Base-by-base conservation (phyloP, 2,888 invertebrate species). In the Drosophila pseudotalamancana region DNA sequence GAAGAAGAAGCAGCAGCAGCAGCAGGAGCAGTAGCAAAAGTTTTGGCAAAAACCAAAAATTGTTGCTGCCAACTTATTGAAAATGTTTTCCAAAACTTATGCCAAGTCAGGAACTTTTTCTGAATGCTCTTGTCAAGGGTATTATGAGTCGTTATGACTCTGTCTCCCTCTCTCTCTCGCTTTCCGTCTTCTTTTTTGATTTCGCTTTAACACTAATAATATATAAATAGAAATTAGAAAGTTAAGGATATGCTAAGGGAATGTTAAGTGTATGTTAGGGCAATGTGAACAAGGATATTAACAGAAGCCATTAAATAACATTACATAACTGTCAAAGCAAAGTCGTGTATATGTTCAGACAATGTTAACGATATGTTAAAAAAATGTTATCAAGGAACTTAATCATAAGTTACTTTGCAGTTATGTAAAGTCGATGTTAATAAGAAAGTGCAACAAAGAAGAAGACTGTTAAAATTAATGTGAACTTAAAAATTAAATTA, bases 41-140 rank as follows among this genome's bases (percentile, higher is more conserved):
- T 70, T 75, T 64, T 43, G 19, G 46, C 29, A n/a, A 16, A 54
- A 40, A 25, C 53, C 31, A 14, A 55, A 71, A 51, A 39, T 54
- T 50, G 40, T 51, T 72, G 34, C 65, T 64, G 56, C 48, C 46
- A 76, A 76, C 61, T 72, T 73, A 73, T 76, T 76, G 66, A 76
- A 76, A 64, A 76, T 60, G 39, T 34, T 49, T 32, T 8, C 21
- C 49, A 49, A 56, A 71, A 69, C 75, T 71, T 75, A 35, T 32
- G 62, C 49, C 45, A 51, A 69, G 35, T 55, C 51, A 35, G 23
- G 62, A 43, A 16, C 9, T 25, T 32, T 40, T 57, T 29, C 8
- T 12, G 18, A 39, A 32, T 25, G 29, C 25, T 27, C 40, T 32
- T 32, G 32, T 18, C 39, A 18, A 25, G 56, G 14, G 56, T 39